Conservation (phyloP, 2,113 vertebrate genomes). For the Callorhinus ursinus region DNA sequence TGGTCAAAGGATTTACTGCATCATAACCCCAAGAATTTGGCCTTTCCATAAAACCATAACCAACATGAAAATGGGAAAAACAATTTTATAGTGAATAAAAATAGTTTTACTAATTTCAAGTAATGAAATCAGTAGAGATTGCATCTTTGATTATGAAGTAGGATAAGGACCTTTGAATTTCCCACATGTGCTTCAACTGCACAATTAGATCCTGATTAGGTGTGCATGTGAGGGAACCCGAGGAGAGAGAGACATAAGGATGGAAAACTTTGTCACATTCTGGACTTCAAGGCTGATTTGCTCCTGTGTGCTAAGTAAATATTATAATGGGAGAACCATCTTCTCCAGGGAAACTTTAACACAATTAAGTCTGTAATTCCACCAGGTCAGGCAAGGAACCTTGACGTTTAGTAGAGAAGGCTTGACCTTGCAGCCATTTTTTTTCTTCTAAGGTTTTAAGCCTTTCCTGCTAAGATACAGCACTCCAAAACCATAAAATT, state of each 20-base stretch:
- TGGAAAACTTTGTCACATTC: background rate
- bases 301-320: background rate
- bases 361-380: background rate
- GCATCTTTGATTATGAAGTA: conserved; percentile 12
- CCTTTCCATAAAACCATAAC: background rate
- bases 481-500: background rate
- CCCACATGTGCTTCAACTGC: background rate
- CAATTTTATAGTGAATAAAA: background rate
- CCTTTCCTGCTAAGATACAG: background rate
- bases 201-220: background rate
- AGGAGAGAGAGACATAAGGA: background rate
- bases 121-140: background rate
- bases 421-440: background rate
- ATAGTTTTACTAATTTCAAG: conserved; percentile 38
- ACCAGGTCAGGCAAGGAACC: background rate
- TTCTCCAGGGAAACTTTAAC: background rate
- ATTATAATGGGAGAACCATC: background rate
- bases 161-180: background rate
- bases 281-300: background rate
- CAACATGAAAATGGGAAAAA: background rate
- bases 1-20: background rate
- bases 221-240: background rate
- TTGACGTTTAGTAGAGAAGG: background rate
- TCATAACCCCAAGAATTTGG: background rate
- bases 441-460: background rate